Evolutionary conservation across 2,113 vertebrate genomes (phyloP), one percentile per base, ranked within the genome.

Genomic region (Verasper variegatus): DNA sequence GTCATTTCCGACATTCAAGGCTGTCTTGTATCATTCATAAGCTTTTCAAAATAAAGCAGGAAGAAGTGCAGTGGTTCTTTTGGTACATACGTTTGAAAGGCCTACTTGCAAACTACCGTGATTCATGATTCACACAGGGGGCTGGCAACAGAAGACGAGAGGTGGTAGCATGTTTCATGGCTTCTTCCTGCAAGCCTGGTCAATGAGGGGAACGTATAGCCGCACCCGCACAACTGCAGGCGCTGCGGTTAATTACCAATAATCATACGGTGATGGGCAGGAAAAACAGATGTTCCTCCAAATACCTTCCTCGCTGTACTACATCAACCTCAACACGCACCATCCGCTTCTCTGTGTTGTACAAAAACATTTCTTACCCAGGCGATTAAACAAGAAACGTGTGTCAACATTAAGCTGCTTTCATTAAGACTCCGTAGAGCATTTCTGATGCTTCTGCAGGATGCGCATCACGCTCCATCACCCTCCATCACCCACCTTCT

Each of bases 271-370:
- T 91, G 82, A 87, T 80, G 54, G 80, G 76, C 82, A 84, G 85
- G 80, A 85, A 88, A 91, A 94, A 92, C 94, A 94, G 92, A 92
- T 94, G 93, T 94, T 92, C 76, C 75, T 71, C 27, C 45, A 79
- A 84, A 83, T 69, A 40, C 9, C 52, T 71, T 24, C 68, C 23
- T 68, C 59, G 26, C 37, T 40, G 13, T 37, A 54, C 37, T 8
- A 49, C 31, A 9, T 49, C 8, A 26, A 59, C 64, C 42, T 55
- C 21, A 6, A 27, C 47, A 31, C 68, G 60, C 58, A 21, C 65
- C 42, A 27, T 49, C 51, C 21, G 0, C 60, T 40, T 68, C 47
- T 49, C 60, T 66, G 2, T 42, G 24, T 62, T 76, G 24, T 18
- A 35, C 13, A 45, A 67, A 87, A 84, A 68, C 56, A 73, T 55